Evolutionary conservation across 2,113 vertebrate genomes (phyloP).

Genomic region (Toxotes jaculatrix): DNA sequence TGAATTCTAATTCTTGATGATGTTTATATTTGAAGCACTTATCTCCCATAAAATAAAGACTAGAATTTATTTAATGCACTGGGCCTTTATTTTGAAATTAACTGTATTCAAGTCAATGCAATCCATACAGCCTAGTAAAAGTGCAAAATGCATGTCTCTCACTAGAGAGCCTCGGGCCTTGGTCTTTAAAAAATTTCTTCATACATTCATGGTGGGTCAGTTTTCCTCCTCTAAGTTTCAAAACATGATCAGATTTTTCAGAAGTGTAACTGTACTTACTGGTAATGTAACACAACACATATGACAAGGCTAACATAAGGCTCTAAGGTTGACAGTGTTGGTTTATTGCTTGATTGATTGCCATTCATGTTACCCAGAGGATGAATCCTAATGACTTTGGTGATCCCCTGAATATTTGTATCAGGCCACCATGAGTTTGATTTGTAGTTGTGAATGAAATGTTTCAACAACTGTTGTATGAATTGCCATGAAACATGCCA

Average conservation of each 20-base stretch:
- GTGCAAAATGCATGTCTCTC: neutral
- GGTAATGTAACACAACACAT: neutral
- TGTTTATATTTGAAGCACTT: conserved; percentile 72
- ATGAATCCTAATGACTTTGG: neutral
- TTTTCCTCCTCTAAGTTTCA: neutral
- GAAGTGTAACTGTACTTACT: neutral
- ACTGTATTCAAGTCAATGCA: conserved; percentile 36
- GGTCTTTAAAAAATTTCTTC: neutral
- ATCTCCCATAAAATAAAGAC: conserved; percentile 28
- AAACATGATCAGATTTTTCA: neutral
- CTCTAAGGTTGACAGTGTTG: neutral
- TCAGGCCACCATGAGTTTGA: too few relatives aligned
- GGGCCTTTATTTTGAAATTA: conserved; percentile 52
- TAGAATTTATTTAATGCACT: conserved; percentile 18
- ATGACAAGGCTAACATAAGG: neutral
- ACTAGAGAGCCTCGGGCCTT: neutral
- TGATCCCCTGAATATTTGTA: neutral
- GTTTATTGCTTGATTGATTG: neutral
- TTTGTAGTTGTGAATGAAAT: too few relatives aligned
- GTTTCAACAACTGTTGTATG: too few relatives aligned
- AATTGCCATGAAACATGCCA: neutral
- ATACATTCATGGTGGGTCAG: neutral
- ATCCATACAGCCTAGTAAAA: conserved; percentile 1
- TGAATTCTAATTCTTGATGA: conserved; percentile 78
- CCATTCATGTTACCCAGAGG: neutral